These are phyloP conservation scores for Trissolcus japonicus DNA, from an alignment of 2,888 invertebrate species.

Conservation along the genomic window DNA sequence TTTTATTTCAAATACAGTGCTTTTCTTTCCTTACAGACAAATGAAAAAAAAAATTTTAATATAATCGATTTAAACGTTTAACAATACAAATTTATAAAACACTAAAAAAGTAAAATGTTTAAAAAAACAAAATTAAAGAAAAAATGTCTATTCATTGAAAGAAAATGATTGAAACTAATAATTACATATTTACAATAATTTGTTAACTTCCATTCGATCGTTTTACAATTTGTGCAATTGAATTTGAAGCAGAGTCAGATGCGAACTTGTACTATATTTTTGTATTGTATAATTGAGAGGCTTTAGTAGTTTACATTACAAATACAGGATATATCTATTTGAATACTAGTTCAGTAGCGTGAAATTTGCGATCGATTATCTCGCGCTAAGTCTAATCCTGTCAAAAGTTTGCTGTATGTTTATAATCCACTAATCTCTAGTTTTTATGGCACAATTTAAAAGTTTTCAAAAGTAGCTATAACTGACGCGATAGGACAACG, in stretches of 20 bases:
- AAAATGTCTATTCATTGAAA: no score
- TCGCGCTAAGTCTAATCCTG: conserved; percentile 64
- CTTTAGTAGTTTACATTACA: conserved; percentile 32
- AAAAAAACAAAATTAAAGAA: no score
- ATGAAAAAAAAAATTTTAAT: no score
- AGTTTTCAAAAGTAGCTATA: conserved; percentile 67
- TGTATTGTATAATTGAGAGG: conserved; percentile 3
- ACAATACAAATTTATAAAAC: no score
- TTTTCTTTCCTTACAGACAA: no score
- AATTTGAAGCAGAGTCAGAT: conserved; percentile 7
- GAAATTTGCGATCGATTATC: conserved; percentile 51
- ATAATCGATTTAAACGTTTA: no score
- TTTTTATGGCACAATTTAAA: conserved; percentile 73
- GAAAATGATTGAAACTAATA: no score
- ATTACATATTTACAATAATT: no score
- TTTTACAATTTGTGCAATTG: no score
- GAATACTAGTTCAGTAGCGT: conserved; percentile 34
- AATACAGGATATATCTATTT: conserved; percentile 43
- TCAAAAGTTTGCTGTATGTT: conserved; percentile 73
- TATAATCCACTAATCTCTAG: conserved; percentile 74
- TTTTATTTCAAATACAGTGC: no score
- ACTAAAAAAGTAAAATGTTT: no score
- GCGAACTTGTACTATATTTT: conserved; percentile 14
- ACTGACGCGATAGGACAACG: conserved; percentile 57
- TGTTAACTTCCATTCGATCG: not conserved